Evolutionary conservation across 1,140 invertebrate genomes (phyloP), one percentile per base, ranked within the genome.

Genomic region (Diorhabda elongata): DNA sequence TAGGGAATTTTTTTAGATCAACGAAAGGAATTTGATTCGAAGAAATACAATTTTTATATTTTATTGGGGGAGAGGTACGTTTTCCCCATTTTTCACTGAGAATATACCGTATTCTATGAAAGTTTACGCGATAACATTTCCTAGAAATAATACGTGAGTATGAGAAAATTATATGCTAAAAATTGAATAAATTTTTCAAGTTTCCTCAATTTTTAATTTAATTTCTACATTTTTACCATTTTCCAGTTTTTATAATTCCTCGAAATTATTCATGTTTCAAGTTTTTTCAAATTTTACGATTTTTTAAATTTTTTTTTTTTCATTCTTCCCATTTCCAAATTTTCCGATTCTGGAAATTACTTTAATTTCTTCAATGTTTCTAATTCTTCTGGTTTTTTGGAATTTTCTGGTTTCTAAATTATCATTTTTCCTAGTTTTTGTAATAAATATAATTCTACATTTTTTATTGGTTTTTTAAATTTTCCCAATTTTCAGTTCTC

Each of bases 41-140:
- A 68, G 76, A 67, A 80, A 80, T 69, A 47, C 78, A 45, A 66
- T 76, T n/a, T 77, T 75, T 61, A 76, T 81, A 42, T 81, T 81
- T 66, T 73, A 79, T 68, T 81, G 77, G 76, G 76, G 77, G 3
- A 67, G 67, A 44, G 44, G 68, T 44, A 61, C 69, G 8, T 72
- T 77, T 64, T 68, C 68, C 42, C 64, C 73, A 11, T 75, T 74
- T 66, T 80, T 81, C 60, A 56, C 76, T 2, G 68, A 72, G 42
- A 78, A 78, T 67, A 76, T 81, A 5, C 73, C 76, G 44, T 68
- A 77, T 57, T 64, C 74, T 7, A 81, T 81, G 75, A 79, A 76
- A 69, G 71, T 77, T 42, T 71, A 82, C n/a, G 82, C 86, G 43
- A 83, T 88, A 69, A 86, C 84, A 3, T 87, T 86, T 72, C 84